These are phyloP conservation scores for Sus cebifrons DNA, from an alignment of 2,797 vertebrate genomes.

Conservation along the genomic window DNA sequence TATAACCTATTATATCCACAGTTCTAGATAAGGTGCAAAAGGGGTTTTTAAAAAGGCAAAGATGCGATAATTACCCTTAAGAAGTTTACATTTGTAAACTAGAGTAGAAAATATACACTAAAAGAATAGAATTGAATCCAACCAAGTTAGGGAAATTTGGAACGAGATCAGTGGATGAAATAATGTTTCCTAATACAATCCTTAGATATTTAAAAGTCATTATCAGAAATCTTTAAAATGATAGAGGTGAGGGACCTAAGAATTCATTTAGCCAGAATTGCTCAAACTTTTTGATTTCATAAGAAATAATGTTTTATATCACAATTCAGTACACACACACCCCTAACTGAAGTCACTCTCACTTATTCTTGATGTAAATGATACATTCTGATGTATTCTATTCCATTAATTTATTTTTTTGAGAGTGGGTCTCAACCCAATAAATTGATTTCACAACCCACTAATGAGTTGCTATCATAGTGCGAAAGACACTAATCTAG, in stretches of 20 bases:
- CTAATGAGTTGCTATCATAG: background rate
- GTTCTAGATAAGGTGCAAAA: background rate
- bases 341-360: background rate
- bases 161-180: background rate
- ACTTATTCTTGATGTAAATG: background rate
- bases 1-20: background rate
- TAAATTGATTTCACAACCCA: background rate
- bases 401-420: background rate
- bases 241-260: background rate
- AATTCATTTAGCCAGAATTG: background rate
- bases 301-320: background rate
- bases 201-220: background rate
- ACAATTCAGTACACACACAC: background rate
- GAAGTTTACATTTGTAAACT: background rate
- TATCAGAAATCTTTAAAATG: background rate
- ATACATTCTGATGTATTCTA: background rate
- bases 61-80: background rate
- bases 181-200: background rate
- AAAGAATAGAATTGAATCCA: constrained; percentile 8
- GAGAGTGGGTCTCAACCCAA: background rate
- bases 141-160: constrained; percentile 37
- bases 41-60: background rate
- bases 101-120: background rate
- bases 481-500: background rate
- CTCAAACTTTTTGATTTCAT: background rate